Conservation (phyloP, 2,797 vertebrate species). For the Pampus argenteus region DNA sequence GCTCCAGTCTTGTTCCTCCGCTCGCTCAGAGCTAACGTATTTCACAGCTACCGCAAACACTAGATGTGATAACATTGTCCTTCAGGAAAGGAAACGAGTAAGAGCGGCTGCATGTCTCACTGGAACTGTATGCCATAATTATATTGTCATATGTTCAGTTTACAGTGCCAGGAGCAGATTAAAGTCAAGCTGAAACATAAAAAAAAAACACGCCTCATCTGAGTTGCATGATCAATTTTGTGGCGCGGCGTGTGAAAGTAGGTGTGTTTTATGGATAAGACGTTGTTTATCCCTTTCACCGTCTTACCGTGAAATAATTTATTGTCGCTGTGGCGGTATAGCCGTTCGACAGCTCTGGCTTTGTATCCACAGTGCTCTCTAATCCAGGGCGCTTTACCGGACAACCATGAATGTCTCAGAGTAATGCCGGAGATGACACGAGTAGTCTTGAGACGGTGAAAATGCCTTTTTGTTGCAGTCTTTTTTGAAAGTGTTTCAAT, state of each 20-base stretch:
- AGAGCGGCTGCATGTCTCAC: constrained; percentile 48
- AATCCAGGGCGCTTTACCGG: constrained; percentile 57
- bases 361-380: constrained; percentile 53
- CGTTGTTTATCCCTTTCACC: constrained; percentile 57
- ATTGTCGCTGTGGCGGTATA: constrained; percentile 44
- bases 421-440: constrained; percentile 66
- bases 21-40: constrained; percentile 20
- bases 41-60: constrained; percentile 40
- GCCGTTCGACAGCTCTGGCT: constrained; percentile 51
- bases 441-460: constrained; percentile 83
- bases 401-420: constrained; percentile 70
- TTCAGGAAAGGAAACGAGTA: constrained; percentile 18
- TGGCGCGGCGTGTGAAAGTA: constrained; percentile 46
- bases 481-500: constrained; percentile 92
- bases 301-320: constrained; percentile 56
- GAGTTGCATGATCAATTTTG: constrained; percentile 64
- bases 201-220: constrained; percentile 61
- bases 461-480: constrained; percentile 84
- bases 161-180: constrained; percentile 72
- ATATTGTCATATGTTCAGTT: constrained; percentile 65
- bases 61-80: constrained; percentile 61
- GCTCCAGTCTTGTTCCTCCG: constrained; percentile 13
- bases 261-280: constrained; percentile 72
- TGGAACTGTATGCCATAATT: constrained; percentile 62
- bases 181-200: constrained; percentile 52